phyloP scores from a whole-genome alignment of 1,140 invertebrate genomes.

The Drosophila neocordata region DNA sequence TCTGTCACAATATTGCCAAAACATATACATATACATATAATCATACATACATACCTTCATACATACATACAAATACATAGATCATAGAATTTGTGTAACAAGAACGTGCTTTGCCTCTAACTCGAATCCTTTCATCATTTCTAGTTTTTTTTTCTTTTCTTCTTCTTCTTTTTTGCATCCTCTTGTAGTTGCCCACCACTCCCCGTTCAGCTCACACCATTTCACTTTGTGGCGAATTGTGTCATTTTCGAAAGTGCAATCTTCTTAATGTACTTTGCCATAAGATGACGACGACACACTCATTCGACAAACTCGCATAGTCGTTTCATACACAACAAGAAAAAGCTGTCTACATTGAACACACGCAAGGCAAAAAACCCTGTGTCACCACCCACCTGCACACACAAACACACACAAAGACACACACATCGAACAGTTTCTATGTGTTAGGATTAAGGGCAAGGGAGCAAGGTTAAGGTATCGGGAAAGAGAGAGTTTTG shows the following conservation, averaged over 20 bases:
- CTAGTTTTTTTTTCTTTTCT: too few species aligned
- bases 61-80: background rate
- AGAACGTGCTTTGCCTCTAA: constrained; percentile 23
- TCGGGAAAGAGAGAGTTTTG: background rate
- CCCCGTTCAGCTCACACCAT: constrained; percentile 8
- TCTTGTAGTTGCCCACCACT: too few species aligned
- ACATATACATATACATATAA: background rate
- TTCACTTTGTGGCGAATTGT: constrained; percentile 52
- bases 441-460: background rate
- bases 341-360: constrained; percentile 44
- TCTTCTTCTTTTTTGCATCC: too few species aligned
- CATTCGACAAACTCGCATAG: background rate
- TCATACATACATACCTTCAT: too few species aligned
- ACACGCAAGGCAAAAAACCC: constrained; percentile 26
- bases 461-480: constrained; percentile 2
- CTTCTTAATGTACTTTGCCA: constrained; percentile 73
- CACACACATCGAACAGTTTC: background rate
- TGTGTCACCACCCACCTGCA: constrained; percentile 21
- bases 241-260: constrained; percentile 77
- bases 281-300: constrained; percentile 29
- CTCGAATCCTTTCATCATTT: constrained; percentile 9
- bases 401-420: constrained; percentile 5
- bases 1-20: background rate
- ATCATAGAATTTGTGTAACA: constrained; percentile 14
- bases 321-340: constrained; percentile 8